Conservation (phyloP, 1,140 invertebrate species). For the Metopolophium dirhodum region DNA sequence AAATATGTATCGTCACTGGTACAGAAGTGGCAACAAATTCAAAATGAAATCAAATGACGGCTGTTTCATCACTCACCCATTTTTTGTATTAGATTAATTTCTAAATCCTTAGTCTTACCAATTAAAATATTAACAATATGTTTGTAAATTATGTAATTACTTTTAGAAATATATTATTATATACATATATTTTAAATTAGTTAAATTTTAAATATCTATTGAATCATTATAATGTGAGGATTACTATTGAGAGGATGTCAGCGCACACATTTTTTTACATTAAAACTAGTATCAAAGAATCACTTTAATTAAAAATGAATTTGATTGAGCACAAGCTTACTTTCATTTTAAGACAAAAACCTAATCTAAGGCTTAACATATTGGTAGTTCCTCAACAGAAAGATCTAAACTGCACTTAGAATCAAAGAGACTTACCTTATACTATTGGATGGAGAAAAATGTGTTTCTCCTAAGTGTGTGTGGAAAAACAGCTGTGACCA, state of each 20-base stretch:
- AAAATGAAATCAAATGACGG: slow-evolving; percentile 52
- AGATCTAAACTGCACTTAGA: too few species aligned
- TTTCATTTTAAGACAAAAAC: too few species aligned
- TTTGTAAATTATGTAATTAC: slow-evolving; percentile 52
- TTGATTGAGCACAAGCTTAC: too few species aligned
- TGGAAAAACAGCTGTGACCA: too few species aligned
- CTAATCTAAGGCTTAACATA: too few species aligned
- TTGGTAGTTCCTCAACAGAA: too few species aligned
- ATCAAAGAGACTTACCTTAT: too few species aligned
- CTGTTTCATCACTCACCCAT: not conserved
- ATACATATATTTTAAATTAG: not conserved
- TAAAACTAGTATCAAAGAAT: not conserved
- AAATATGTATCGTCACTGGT: slow-evolving; percentile 46
- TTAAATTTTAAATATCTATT: not conserved
- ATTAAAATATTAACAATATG: not conserved
- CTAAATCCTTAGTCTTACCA: not conserved
- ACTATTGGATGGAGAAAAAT: too few species aligned
- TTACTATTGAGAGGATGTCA: not conserved
- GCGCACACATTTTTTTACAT: not conserved
- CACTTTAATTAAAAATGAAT: not conserved
- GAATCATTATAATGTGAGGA: not conserved
- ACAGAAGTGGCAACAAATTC: slow-evolving; percentile 55
- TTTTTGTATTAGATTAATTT: not conserved
- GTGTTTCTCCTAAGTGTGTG: too few species aligned
- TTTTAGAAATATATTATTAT: not conserved